Percentiles rank a stretch among this genome's conserved stretches.
phyloP scores from a whole-genome alignment of 2,888 invertebrate genomes.

The Rhaphigaster nebulosa region DNA sequence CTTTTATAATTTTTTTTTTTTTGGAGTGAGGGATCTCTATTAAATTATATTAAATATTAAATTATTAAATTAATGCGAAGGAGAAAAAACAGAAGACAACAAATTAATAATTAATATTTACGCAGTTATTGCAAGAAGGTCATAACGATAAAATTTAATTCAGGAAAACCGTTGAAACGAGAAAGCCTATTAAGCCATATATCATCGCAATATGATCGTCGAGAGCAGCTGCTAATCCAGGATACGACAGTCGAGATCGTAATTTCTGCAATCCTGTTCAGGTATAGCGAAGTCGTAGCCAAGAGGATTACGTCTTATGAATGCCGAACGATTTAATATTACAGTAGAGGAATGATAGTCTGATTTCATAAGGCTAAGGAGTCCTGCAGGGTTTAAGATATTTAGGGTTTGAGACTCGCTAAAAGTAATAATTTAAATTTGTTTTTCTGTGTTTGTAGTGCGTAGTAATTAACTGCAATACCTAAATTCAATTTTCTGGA shows the following conservation, averaged over 20 bases:
- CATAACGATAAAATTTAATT: neutral
- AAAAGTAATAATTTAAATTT: no score
- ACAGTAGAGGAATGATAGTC: neutral
- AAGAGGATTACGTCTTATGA: neutral
- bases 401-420: no score
- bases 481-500: no score
- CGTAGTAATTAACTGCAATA: no score
- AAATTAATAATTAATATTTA: neutral
- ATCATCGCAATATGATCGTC: neutral
- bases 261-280: slow-evolving; percentile 13
- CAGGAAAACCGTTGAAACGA: neutral
- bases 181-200: neutral
- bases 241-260: neutral
- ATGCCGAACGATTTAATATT: neutral
- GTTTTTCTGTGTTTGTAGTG: no score
- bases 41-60: no score
- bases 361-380: neutral
- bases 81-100: no score
- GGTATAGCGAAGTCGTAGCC: neutral
- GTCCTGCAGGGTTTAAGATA: neutral
- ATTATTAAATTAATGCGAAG: no score
- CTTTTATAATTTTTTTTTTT: no score
- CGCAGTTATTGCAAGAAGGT: neutral
- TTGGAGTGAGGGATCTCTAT: no score
- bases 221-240: neutral